These are phyloP conservation scores for Marmota flaviventris DNA, from an alignment of 2,113 vertebrate species.

Conservation along the genomic window DNA sequence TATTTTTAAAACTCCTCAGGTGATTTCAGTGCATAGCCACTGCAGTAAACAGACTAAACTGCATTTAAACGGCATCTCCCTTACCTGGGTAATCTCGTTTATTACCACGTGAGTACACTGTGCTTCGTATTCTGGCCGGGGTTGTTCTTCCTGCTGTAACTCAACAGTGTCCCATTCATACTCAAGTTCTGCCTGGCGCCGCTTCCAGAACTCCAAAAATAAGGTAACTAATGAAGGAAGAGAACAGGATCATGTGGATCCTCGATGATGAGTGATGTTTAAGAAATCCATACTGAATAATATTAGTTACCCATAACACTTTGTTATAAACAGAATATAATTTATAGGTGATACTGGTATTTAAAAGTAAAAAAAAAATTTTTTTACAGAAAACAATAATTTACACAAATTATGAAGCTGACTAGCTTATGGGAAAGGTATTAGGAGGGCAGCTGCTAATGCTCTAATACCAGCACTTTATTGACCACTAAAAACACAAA, in stretches of 20 bases:
- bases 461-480: neutral
- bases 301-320: neutral
- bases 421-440: neutral
- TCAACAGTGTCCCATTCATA: slow-evolving; percentile 97
- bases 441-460: neutral
- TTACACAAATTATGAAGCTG: neutral
- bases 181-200: slow-evolving; percentile 94
- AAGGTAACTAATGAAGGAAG: slow-evolving; percentile 90
- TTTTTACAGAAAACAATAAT: neutral
- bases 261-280: neutral
- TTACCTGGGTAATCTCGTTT: slow-evolving; percentile 92
- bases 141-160: slow-evolving; percentile 94
- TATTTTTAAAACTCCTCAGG: neutral
- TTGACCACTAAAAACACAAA: neutral
- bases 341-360: neutral
- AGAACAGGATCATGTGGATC: neutral
- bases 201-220: slow-evolving; percentile 98
- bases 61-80: rapidly evolving
- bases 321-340: neutral
- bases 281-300: neutral
- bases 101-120: slow-evolving; percentile 90
- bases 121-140: slow-evolving; percentile 95
- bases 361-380: neutral
- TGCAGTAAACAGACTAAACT: rapidly evolving
- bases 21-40: neutral